Conservation (phyloP, 2,113 vertebrate genomes). For the Dicaeum eximium region DNA sequence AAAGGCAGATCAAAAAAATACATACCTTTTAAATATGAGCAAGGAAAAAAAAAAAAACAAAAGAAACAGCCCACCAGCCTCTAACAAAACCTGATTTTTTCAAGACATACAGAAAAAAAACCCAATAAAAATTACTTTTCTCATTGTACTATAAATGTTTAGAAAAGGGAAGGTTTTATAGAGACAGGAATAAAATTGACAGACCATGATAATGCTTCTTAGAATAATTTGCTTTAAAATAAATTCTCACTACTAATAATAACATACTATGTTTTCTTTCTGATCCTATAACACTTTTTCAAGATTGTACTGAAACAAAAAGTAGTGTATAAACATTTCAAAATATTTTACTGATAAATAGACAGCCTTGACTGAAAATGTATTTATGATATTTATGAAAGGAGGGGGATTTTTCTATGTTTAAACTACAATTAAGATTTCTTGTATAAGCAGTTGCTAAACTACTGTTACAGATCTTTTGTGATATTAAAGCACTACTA, state of each 20-base stretch:
- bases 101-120: background rate
- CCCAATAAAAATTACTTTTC: background rate
- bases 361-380: background rate
- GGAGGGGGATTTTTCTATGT: fast-evolving
- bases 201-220: background rate
- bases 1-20: background rate
- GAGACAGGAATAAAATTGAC: background rate
- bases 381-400: background rate
- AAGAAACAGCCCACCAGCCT: fast-evolving
- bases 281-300: background rate
- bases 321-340: background rate
- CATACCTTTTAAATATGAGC: background rate
- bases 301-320: background rate
- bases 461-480: background rate
- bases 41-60: background rate
- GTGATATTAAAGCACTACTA: background rate
- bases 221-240: background rate
- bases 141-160: background rate
- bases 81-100: background rate
- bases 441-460: background rate
- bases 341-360: background rate
- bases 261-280: background rate
- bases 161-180: background rate
- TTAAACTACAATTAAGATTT: background rate
- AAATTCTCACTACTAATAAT: background rate